These are phyloP conservation scores for Ophioninae sp. DNA, from an alignment of 2,888 invertebrate species.

Conservation along the genomic window DNA sequence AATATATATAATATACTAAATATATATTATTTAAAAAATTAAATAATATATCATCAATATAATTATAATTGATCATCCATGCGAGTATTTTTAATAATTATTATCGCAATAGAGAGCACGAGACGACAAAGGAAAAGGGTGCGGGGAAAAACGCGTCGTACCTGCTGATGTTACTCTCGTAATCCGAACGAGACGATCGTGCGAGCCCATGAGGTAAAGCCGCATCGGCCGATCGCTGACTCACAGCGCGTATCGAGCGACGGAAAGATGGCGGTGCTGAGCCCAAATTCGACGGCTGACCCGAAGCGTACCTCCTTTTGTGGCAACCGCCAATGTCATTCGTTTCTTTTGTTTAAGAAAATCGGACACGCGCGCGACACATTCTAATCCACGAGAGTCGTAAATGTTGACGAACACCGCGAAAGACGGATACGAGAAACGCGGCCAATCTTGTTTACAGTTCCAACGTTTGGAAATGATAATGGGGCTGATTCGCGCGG, in stretches of 20 bases:
- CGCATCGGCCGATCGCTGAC: conserved; percentile 77
- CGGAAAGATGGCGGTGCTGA: conserved; percentile 29
- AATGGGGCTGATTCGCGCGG: neutral
- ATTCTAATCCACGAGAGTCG: neutral
- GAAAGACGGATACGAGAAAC: neutral
- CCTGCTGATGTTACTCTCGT: conserved; percentile 84
- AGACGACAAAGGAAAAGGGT: neutral
- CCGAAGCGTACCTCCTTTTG: conserved; percentile 49
- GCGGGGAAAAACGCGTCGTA: conserved; percentile 67
- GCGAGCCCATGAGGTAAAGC: conserved; percentile 70
- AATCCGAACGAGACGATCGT: conserved; percentile 87
- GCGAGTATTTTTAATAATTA: neutral
- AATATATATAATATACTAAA: too few species aligned
- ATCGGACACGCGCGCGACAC: neutral
- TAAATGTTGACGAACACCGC: neutral
- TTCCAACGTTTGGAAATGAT: neutral
- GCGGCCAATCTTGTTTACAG: neutral
- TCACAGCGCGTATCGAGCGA: conserved; percentile 34
- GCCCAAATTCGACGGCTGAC: conserved; percentile 28
- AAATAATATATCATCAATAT: too few species aligned
- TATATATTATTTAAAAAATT: too few species aligned
- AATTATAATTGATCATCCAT: too few species aligned
- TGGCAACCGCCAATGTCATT: conserved; percentile 54
- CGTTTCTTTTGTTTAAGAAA: conserved; percentile 60
- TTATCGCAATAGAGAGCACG: neutral